Evolutionary conservation across 2,888 invertebrate species (phyloP), one percentile per base, ranked within the genome.

Genomic region (Choristoneura rosaceana): DNA sequence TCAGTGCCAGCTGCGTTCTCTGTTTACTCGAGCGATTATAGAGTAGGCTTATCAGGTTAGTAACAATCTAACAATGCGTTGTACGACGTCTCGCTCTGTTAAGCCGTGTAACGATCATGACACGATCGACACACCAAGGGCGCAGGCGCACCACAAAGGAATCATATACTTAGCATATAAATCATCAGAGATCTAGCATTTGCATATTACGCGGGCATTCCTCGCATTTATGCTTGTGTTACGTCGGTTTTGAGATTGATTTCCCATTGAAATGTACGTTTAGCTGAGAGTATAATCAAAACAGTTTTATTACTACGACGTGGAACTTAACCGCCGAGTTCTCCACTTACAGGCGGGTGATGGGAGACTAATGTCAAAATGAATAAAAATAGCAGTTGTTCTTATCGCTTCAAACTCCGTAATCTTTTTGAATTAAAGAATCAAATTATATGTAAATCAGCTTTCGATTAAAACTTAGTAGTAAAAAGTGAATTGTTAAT

Each of bases 41-140:
- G 66, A 60, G 70, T 62, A 62, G 62, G 33, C 55, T 61, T 71
- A 71, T 71, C 67, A 67, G 62, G 62, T 71, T 71, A 62, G 71
- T 67, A 71, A 71, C 71, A 71, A 71, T 66, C 70, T 61, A 71
- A 67, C 71, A 71, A 71, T 71, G 71, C 62, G 62, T 58, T 71
- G 34, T 67, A 66, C 71, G 81, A 66, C 71, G 81, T 79, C 76
- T 74, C 81, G 87, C 82, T 85, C 84, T 86, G 84, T 80, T 87
- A 82, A 84, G 68, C 77, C 74, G 65, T 69, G 78, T 81, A 83
- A 82, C 79, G 78, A 76, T 74, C 76, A 43, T 55, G 67, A 71
- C 65, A 75, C 76, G 82, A 85, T 87, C 80, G 82, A 81, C 81
- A 75, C 74, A 74, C 81, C 87, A 87, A 87, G 87, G 87, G 82